Percentiles rank a stretch among this genome's conserved stretches.
These are phyloP conservation scores for Nebria salina DNA, from an alignment of 2,888 invertebrate genomes.

Conservation along the genomic window DNA sequence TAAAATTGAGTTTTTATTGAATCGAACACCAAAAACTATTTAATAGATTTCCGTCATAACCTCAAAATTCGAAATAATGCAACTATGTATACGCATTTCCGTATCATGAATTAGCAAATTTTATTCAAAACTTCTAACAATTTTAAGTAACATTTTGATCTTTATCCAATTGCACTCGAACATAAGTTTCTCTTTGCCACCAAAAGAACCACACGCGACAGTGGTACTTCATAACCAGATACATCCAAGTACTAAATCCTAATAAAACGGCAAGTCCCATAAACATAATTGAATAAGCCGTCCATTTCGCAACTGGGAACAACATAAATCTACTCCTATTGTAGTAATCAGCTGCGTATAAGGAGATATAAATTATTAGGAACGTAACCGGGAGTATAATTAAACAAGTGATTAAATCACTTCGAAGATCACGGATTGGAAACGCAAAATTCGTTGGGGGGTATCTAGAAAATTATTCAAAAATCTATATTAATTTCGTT, in stretches of 20 bases:
- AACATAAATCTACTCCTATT: slow-evolving; percentile 62
- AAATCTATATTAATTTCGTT: too few species aligned
- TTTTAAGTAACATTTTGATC: neutral
- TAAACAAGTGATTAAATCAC: slow-evolving; percentile 67
- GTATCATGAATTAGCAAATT: too few species aligned
- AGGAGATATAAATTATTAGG: slow-evolving; percentile 64
- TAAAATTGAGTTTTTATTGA: neutral
- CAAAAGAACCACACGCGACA: slow-evolving; percentile 66
- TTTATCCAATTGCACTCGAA: slow-evolving; percentile 58
- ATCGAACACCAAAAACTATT: too few species aligned
- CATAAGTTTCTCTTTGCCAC: slow-evolving; percentile 67
- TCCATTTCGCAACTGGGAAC: slow-evolving; percentile 64
- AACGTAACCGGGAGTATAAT: slow-evolving; percentile 69
- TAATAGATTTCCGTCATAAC: too few species aligned
- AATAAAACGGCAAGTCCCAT: slow-evolving; percentile 65
- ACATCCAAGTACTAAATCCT: slow-evolving; percentile 66
- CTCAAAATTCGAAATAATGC: too few species aligned
- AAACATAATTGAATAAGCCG: slow-evolving; percentile 62
- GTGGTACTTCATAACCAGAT: slow-evolving; percentile 64
- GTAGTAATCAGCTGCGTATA: slow-evolving; percentile 65
- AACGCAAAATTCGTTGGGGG: slow-evolving; percentile 55
- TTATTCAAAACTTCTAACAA: too few species aligned
- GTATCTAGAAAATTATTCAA: slow-evolving; percentile 45
- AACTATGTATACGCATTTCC: too few species aligned
- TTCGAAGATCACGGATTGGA: slow-evolving; percentile 58